Percentiles rank a stretch among this genome's conserved stretches.
Evolutionary conservation across 2,113 vertebrate genomes (phyloP).

Genomic region (Aphelocoma coerulescens): DNA sequence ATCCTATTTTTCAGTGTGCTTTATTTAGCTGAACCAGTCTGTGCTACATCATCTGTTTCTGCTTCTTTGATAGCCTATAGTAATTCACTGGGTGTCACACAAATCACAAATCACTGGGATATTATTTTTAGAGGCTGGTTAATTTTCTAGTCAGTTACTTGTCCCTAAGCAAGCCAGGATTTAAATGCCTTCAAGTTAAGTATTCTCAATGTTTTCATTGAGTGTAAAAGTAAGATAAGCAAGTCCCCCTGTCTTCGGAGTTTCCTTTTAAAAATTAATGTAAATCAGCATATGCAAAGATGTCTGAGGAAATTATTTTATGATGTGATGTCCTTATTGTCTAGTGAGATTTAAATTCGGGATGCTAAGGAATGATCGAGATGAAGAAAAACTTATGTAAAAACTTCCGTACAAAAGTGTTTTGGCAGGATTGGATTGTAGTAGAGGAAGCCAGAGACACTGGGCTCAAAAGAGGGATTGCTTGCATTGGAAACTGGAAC

Average conservation of each 20-base stretch:
- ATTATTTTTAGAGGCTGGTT: neutral
- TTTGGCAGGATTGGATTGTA: neutral
- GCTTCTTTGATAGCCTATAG: neutral
- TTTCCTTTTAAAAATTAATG: neutral
- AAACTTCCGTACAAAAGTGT: neutral
- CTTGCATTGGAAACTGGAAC: neutral
- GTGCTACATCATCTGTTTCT: neutral
- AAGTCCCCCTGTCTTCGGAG: fast-evolving
- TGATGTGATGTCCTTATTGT: neutral
- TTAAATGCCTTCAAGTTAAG: neutral
- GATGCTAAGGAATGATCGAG: neutral
- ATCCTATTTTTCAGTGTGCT: neutral
- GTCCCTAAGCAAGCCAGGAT: neutral
- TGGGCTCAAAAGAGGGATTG: neutral
- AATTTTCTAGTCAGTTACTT: neutral
- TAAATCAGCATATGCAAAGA: neutral
- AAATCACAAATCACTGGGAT: neutral
- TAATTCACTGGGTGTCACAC: neutral
- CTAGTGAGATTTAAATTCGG: neutral
- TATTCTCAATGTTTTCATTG: neutral
- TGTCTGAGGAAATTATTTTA: neutral
- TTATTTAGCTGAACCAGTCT: neutral
- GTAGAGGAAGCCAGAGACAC: neutral
- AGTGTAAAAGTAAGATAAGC: neutral
- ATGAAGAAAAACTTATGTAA: neutral